Evolutionary conservation across 2,888 invertebrate genomes (phyloP).

Genomic region (Drosophila borborema): DNA sequence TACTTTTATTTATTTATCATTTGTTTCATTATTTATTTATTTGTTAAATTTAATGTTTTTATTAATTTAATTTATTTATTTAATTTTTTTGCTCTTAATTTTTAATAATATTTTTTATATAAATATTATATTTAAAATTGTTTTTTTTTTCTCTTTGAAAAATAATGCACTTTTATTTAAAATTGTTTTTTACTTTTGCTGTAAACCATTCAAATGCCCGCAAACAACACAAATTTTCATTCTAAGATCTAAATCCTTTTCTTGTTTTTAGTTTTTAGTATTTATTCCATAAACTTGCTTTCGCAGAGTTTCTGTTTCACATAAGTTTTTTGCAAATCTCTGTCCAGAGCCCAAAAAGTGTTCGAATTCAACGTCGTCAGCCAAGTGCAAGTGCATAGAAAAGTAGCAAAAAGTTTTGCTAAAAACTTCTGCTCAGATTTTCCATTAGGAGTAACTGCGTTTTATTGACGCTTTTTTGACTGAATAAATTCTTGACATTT

Average conservation of each 20-base stretch:
- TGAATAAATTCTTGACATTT: slow-evolving; percentile 16
- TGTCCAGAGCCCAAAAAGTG: slow-evolving; percentile 32
- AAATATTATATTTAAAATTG: no score
- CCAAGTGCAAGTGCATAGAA: slow-evolving; percentile 14
- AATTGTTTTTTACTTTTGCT: not conserved
- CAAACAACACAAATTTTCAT: slow-evolving; percentile 18
- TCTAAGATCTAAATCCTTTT: slow-evolving; percentile 21
- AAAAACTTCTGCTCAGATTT: slow-evolving; percentile 25
- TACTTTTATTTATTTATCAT: no score
- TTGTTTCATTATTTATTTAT: no score
- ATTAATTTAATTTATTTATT: no score
- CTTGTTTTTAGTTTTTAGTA: not conserved
- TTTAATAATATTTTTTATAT: no score
- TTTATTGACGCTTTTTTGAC: slow-evolving; percentile 23
- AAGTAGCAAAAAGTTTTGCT: slow-evolving; percentile 19
- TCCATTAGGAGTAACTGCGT: slow-evolving; percentile 12
- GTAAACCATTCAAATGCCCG: not conserved
- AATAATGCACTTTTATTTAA: not conserved
- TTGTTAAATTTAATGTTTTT: no score
- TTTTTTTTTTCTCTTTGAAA: not conserved
- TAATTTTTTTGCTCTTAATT: no score
- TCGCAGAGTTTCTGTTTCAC: slow-evolving; percentile 14
- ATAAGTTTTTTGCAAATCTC: slow-evolving; percentile 34
- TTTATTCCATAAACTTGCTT: slow-evolving; percentile 5
- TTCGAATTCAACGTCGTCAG: slow-evolving; percentile 34